Evolutionary conservation across 2,113 vertebrate species (phyloP), one percentile per base, ranked within the genome.

Genomic region (Megalops atlanticus): DNA sequence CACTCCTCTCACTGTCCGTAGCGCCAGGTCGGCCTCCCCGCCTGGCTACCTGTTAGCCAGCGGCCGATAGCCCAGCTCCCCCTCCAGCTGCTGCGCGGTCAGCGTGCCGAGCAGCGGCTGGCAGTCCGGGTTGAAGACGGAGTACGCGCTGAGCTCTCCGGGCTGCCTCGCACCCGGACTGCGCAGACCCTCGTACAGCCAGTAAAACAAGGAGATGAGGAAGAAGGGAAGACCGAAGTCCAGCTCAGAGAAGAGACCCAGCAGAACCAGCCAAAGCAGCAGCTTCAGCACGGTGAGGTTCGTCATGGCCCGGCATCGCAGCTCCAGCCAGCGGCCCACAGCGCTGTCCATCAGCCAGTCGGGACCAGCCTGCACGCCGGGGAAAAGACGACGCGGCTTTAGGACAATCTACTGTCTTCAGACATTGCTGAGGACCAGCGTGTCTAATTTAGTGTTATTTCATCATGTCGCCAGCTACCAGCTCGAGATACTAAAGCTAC

Each of bases 111-210:
- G 86, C 83, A 99, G 94, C 71, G 97, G 91, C 84, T 95, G 89
- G 64, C 97, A 99, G 84, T 96, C 94, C 0, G 97, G 98, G 83
- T 99, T 99, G 90, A 98, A 98, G 5, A 98, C 97, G 0, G 98
- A 99, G 84, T 99, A 98, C 18, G 98, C 97, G 0, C 98, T 98
- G 82, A 94, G 88, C 87, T 98, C 97, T 68, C 96, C 97, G 0
- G 86, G 93, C 74, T 90, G 85, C 15, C 90, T 92, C 36, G 91
- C 89, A 24, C 80, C 86, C 0, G 96, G 95, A 81, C 90, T 92
- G 2, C 95, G 94, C 0, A 93, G 96, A 74, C 96, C 95, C 12
- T 95, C 93, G 14, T 97, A 96, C 79, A 99, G 92, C 96, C 97
- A 99, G 89, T 97, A 98, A 83, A 98, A 96, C 31, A 97, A 88